A percentile compares a stretch with the other conserved stretches of the same genome.
phyloP scores from a whole-genome alignment of 2,888 invertebrate species.

The Brachypalpus laphriformis region DNA sequence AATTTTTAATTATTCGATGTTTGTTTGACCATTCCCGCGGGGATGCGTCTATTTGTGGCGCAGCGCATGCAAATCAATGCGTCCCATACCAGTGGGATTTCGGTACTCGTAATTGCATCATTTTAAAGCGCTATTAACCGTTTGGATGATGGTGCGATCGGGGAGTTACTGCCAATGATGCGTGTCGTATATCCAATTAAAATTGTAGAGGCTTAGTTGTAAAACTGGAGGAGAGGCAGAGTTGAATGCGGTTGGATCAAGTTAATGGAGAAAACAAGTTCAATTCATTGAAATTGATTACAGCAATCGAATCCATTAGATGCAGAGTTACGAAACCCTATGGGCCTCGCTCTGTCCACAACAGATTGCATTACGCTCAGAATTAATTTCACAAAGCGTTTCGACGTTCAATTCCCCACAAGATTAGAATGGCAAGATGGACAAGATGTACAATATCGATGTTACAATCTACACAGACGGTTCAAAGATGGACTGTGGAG shows the following conservation, averaged over 20 bases:
- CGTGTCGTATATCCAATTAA: background rate
- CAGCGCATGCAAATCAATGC: slow-evolving; percentile 8
- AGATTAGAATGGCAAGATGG: too few species aligned
- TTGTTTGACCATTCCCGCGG: background rate
- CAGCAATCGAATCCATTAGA: background rate
- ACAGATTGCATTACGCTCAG: too few species aligned
- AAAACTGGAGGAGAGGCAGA: too few species aligned
- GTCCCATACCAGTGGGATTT: background rate
- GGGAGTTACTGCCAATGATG: background rate
- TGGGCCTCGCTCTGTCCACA: too few species aligned
- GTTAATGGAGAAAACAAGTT: background rate
- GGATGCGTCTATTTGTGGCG: background rate
- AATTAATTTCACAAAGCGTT: too few species aligned
- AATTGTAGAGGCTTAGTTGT: background rate
- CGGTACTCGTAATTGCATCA: background rate
- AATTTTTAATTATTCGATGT: slow-evolving; percentile 58
- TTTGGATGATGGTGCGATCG: background rate
- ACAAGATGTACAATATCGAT: too few species aligned
- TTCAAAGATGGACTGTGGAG: too few species aligned
- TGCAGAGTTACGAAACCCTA: too few species aligned
- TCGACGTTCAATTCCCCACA: too few species aligned
- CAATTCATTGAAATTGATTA: background rate
- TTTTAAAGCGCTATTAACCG: slow-evolving; percentile 21
- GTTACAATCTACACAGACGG: too few species aligned
- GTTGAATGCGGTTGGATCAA: too few species aligned